phyloP scores from a whole-genome alignment of 2,888 invertebrate species.

The Agonopterix subpropinquella region DNA sequence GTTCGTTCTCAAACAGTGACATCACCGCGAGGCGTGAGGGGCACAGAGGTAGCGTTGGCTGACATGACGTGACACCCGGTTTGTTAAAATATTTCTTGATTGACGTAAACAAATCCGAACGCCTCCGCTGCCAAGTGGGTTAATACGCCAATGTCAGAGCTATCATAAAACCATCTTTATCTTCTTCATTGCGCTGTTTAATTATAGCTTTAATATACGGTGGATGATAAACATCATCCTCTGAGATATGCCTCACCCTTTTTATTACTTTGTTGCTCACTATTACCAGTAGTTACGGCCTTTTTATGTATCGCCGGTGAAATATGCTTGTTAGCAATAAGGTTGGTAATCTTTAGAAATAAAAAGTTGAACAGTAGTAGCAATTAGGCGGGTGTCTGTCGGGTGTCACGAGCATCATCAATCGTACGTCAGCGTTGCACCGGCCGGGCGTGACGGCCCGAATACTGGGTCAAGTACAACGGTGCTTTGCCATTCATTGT shows the following conservation, averaged over 20 bases:
- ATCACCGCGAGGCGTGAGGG: slow-evolving; percentile 30
- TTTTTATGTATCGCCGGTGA: not conserved
- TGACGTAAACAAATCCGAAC: slow-evolving; percentile 48
- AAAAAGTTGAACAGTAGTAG: slow-evolving; percentile 2
- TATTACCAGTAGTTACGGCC: not conserved
- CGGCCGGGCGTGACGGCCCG: slow-evolving; percentile 50
- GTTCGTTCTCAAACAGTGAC: slow-evolving; percentile 41
- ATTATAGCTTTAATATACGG: slow-evolving; percentile 27
- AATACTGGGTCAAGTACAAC: slow-evolving; percentile 74
- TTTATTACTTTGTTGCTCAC: not conserved
- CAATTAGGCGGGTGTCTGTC: slow-evolving; percentile 5
- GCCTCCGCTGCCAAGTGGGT: slow-evolving; percentile 58
- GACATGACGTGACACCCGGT: slow-evolving; percentile 26
- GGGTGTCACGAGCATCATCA: slow-evolving; percentile 50
- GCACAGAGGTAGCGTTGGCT: not conserved
- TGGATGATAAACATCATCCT: not conserved
- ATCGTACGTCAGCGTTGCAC: slow-evolving; percentile 39
- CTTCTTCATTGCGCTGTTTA: slow-evolving; percentile 27
- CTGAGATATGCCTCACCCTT: not conserved
- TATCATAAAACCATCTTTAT: slow-evolving; percentile 44
- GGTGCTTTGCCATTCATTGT: slow-evolving; percentile 74
- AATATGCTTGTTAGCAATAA: not conserved
- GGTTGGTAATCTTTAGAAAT: not conserved
- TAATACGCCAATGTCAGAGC: slow-evolving; percentile 65
- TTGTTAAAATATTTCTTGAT: slow-evolving; percentile 47